These are phyloP conservation scores for Myxocyprinus asiaticus DNA, from an alignment of 2,113 vertebrate species.

Conservation along the genomic window DNA sequence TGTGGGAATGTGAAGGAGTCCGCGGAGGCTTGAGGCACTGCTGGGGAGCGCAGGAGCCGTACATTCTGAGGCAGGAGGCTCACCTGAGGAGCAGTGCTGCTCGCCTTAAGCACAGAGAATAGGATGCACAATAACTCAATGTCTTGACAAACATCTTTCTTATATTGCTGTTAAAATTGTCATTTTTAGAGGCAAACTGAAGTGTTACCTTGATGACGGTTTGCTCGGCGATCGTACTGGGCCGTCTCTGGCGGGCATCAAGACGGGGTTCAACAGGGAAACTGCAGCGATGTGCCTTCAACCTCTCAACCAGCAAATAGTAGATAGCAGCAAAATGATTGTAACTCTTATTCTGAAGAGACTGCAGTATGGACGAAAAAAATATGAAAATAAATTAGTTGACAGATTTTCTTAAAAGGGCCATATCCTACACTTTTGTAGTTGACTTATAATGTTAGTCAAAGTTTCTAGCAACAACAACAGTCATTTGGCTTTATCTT, in stretches of 20 bases:
- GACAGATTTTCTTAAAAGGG: not conserved
- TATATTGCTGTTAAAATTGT: not conserved
- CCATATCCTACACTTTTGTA: too few species aligned
- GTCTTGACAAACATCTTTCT: not conserved
- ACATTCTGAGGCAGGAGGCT: constrained; percentile 79
- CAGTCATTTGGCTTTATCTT: not conserved
- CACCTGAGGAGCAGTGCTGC: constrained; percentile 78
- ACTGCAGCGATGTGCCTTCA: constrained; percentile 94
- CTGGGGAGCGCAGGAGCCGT: constrained; percentile 82
- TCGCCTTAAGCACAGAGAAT: constrained; percentile 72
- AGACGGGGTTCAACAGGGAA: constrained; percentile 94
- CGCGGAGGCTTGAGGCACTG: constrained; percentile 78
- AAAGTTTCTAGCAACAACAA: not conserved
- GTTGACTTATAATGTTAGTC: not conserved
- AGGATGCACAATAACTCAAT: not conserved
- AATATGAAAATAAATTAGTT: not conserved
- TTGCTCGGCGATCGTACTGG: constrained; percentile 93
- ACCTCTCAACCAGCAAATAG: constrained; percentile 93
- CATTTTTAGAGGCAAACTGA: not conserved
- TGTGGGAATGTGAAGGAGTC: constrained; percentile 86
- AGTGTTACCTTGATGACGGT: constrained; percentile 90
- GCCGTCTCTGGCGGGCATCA: constrained; percentile 89
- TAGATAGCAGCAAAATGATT: constrained; percentile 99
- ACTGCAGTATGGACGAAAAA: constrained; percentile 72
- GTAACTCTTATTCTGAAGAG: constrained; percentile 97